Conservation (phyloP, 2,888 invertebrate species). For the Acheta domesticus region DNA sequence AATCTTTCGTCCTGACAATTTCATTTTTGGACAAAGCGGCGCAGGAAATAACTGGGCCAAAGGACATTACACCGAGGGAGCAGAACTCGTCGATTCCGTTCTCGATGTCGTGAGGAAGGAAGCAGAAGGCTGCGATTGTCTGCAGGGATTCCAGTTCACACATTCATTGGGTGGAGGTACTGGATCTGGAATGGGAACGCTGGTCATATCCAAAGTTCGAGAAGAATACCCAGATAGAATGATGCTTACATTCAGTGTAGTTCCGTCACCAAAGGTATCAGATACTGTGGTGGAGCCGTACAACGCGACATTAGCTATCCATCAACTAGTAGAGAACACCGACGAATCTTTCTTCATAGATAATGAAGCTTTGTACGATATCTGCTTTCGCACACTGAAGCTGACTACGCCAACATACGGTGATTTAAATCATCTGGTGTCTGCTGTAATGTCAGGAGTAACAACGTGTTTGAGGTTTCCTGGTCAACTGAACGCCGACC, state of each 20-base stretch:
- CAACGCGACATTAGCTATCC: conserved; percentile 19
- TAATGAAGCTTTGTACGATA: not conserved
- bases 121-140: not conserved
- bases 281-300: conserved; percentile 20
- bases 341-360: conserved; percentile 18
- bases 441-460: too few relatives aligned
- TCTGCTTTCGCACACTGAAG: too few relatives aligned
- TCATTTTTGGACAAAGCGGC: too few relatives aligned
- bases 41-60: too few relatives aligned
- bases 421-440: too few relatives aligned
- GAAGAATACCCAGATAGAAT: conserved; percentile 25
- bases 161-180: too few relatives aligned
- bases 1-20: too few relatives aligned
- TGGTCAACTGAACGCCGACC: too few relatives aligned
- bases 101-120: conserved; percentile 24
- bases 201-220: conserved; percentile 20
- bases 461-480: too few relatives aligned
- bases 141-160: too few relatives aligned
- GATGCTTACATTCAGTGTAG: conserved; percentile 23
- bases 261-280: conserved; percentile 21
- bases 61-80: conserved; percentile 41
- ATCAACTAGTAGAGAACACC: conserved; percentile 11
- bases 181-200: conserved; percentile 20
- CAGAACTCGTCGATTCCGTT: conserved; percentile 24
- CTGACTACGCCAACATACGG: too few relatives aligned